Base-by-base conservation (phyloP, 92 coral and sea anemone genomes). In the Palythoa grandis region DNA sequence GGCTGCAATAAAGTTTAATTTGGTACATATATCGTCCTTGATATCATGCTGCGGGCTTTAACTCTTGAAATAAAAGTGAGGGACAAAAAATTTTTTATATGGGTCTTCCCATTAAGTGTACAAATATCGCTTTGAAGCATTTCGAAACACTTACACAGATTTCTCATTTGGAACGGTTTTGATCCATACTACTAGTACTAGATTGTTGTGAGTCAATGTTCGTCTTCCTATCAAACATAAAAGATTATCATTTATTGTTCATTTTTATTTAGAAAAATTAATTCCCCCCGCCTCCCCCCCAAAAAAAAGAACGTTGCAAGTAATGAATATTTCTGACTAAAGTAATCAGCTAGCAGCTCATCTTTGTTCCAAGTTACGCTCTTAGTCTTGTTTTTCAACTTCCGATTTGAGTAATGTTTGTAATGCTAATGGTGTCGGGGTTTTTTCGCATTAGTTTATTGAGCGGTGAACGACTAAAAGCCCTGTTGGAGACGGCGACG, bases 1-100 rank as follows among this genome's bases (percentile, higher is more conserved):
- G 22, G 50, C 79, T 40, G 79, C 79, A 54, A 22, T 54, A 38
- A 76, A 24, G 29, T 76, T 54, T 54, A 53, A 75, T 76, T 54
- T 53, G 14, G 16, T 76, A 20, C 53, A 11, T 76, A 75, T 50
- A 75, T n/a, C 61, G n/a, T 22, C 35, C 14, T 54, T 53, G 50
- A 76, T 53, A 76, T 76, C 24, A 5, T 6, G 19, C 23, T 50
- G 63, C 66, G 50, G 68, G 47, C 53, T 16, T 54, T 53, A 54
- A 52, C 10, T 53, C 19, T 54, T 53, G 47, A 53, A 76, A 76
- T 24, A 10, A 54, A 76, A 53, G 3, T 11, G 40, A 22, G 17
- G 8, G n/a, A 2, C 14, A 48, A 14, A 15, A 22, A 16, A 76
- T 12, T 13, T 14, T 15, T 25, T 6, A 20, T 29, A 23, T 54